Evolutionary conservation across 2,797 vertebrate genomes (phyloP).

Genomic region (Channa striata): DNA sequence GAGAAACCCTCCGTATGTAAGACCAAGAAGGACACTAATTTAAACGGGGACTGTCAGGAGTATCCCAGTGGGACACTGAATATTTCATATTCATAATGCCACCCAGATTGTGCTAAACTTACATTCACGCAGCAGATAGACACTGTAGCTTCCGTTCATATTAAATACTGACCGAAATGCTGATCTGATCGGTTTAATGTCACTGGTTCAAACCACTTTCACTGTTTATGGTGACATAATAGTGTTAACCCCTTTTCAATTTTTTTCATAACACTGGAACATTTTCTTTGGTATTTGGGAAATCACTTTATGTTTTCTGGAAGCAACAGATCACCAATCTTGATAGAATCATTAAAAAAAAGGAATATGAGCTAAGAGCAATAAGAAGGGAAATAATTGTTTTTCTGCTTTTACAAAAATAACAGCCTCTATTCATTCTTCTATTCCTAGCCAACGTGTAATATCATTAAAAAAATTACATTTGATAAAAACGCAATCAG

Average conservation of each 20-base stretch:
- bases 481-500: slow-evolving; percentile 11
- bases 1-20: not conserved
- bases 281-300: not conserved
- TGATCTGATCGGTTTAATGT: not conserved
- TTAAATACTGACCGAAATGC: not conserved
- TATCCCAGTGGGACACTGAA: not conserved
- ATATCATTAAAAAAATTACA: not conserved
- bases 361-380: not conserved
- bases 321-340: slow-evolving; percentile 4
- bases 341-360: slow-evolving; percentile 7
- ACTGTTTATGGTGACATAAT: not conserved
- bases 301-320: not conserved
- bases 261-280: too few relatives aligned
- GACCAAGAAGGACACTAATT: not conserved
- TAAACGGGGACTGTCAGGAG: not conserved
- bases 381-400: slow-evolving; percentile 1
- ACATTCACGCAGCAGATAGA: not conserved
- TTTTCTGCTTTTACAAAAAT: not conserved
- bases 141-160: not conserved
- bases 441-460: not conserved
- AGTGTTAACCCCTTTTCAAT: not conserved
- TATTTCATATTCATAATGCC: not conserved
- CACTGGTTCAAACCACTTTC: not conserved
- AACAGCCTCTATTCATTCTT: not conserved
- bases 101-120: not conserved